Evolutionary conservation across 2,888 invertebrate genomes (phyloP).

Genomic region (Frankliniella fusca): DNA sequence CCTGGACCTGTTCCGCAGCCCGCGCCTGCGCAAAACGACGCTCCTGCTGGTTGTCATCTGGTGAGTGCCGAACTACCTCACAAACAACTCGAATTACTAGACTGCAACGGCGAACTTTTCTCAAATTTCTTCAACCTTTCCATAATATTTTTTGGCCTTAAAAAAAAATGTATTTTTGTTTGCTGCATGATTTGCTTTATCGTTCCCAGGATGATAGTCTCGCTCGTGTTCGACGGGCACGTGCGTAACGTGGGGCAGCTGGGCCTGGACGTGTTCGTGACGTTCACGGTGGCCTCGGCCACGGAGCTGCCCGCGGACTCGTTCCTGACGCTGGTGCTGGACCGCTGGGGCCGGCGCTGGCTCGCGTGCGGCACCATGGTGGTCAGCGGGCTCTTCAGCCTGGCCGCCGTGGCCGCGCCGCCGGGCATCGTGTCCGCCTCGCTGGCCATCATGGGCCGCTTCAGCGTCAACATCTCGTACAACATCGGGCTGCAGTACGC

Average conservation of each 20-base stretch:
- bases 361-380: constrained; percentile 78
- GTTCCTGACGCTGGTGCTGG: constrained; percentile 69
- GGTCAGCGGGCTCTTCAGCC: constrained; percentile 72
- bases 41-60: constrained; percentile 76
- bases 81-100: too few relatives aligned
- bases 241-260: constrained; percentile 81
- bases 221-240: constrained; percentile 82
- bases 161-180: too few relatives aligned
- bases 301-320: constrained; percentile 83
- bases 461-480: constrained; percentile 83
- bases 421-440: constrained; percentile 68
- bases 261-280: constrained; percentile 76
- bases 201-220: constrained; percentile 66
- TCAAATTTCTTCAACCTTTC: too few relatives aligned
- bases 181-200: too few relatives aligned
- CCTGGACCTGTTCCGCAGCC: constrained; percentile 73
- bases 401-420: constrained; percentile 71
- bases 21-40: constrained; percentile 69
- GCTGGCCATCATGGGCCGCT: constrained; percentile 75
- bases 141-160: too few relatives aligned
- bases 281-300: constrained; percentile 77
- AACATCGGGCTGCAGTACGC: constrained; percentile 88
- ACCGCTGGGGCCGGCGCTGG: constrained; percentile 81
- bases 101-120: too few relatives aligned
- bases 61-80: constrained; percentile 45